Evolutionary conservation across 2,888 invertebrate species (phyloP), one percentile per base, ranked within the genome.

Genomic region (Drosophila pseudotakahashii): DNA sequence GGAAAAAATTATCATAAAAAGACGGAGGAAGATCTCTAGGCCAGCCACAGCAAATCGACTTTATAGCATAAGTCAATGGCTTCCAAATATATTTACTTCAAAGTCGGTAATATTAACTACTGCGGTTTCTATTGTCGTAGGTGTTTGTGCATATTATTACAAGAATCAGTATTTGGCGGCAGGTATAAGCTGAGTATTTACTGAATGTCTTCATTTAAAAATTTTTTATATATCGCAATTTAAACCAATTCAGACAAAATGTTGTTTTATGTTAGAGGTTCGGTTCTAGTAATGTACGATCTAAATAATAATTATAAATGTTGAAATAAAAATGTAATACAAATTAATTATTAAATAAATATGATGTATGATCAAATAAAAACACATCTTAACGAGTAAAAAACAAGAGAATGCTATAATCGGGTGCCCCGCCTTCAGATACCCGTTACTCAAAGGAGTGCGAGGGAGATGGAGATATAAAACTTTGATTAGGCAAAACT

Each of bases 1-100:
- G 76, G 94, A 95, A 85, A 93, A 93, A 79, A 92, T 93, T 16
- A 91, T 76, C 1, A 16, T 77, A 39, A 79, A 79, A 39, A 68
- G 78, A 7, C 79, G 82, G 7, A 80, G 66, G 34, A 76, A 86
- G 75, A 62, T 77, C 72, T 39, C 81, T 62, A 73, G 79, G 6
- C 45, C 78, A 23, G 48, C 53, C 3, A 53, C 81, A 10, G 52
- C 75, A 6, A 82, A 78, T 37, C 73, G 75, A 7, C 78, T 75
- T 60, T 89, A 86, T 52, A 66, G 84, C 32, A 54, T 92, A 32
- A 88, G 81, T 34, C 84, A 81, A 66, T 85, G 89, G 82, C 39
- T 92, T 30, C 87, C 89, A 11, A 79, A 84, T 23, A 32, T 81
- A 3, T 36, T 91, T 39, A 81, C 89, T 2, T 82, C 88, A 10